Evolutionary conservation across 2,113 vertebrate species (phyloP), one percentile per base, ranked within the genome.

Genomic region (Aphyosemion australe): DNA sequence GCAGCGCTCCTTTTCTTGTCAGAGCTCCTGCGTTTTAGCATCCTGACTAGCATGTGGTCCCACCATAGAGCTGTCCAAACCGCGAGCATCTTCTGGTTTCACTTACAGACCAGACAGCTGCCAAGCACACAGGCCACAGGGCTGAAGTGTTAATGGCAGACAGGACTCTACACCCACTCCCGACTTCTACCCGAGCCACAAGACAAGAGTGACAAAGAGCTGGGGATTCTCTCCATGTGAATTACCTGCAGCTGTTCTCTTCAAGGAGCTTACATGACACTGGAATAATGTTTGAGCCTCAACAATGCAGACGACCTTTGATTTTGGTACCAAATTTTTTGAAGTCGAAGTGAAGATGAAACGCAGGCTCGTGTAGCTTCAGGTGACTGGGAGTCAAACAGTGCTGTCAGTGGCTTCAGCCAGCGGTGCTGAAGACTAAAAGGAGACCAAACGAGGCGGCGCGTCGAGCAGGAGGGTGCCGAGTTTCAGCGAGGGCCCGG

Each of bases 31-130:
- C 88, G 77, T 85, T 84, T 85, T 76, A 78, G 87, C 77, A 80
- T 85, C 87, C 82, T 81, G 65, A 84, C 84, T 87, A 88, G 87
- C 90, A 90, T 91, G 90, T 84, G 91, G 88, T 90, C 90, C 78
- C 67, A 60, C 47, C 74, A 15, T 63, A 19, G 72, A 54, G 76
- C 75, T 20, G 71, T 91, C 91, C 90, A 92, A 91, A 92, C 88
- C 86, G 59, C 85, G 61, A 90, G 88, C 89, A 87, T 91, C 90
- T 92, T 89, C 90, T 91, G 90, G 90, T 93, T 91, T 92, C 88
- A 73, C 85, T 92, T 91, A 91, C 88, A 81, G 86, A 81, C 79
- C 65, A 60, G 69, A 63, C 80, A 72, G 84, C 88, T 91, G 91
- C 89, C 90, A 91, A 89, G 80, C 84, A 67, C 80, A 70, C 84